Base-by-base conservation (phyloP, 2,797 vertebrate species). In the Cheirogaleus major region DNA sequence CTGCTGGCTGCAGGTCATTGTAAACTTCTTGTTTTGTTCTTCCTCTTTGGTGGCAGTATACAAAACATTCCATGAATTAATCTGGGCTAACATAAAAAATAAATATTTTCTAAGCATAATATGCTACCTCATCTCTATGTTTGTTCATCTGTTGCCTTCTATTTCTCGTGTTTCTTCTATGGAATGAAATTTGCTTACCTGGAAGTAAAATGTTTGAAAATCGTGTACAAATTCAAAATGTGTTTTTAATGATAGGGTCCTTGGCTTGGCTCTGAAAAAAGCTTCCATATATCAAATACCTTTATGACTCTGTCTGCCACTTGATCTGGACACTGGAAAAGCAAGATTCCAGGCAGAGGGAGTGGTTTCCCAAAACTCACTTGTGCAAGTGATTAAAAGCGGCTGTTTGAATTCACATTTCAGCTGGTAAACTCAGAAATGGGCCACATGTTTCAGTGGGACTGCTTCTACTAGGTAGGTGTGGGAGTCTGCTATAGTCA, bases 321-420 rank as follows among this genome's bases (percentile, higher is more conserved):
- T 99, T 98, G 98, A 99, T 99, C 98, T 98, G 98, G 98, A 98
- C 98, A 98, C 98, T 99, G 99, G 98, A 99, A 99, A 99, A 99
- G 99, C 87, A 97, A 98, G 99, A 99, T 99, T 99, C 98, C 98
- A 99, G 99, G 99, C 98, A 99, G 99, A 99, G 99, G 98, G 99
- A 98, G 98, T 95, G 99, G 98, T 98, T 98, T 99, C 98, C 98
- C 98, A 99, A 98, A 97, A 98, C 96, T 98, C 98, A 98, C 98
- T 99, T 99, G 98, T 99, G 98, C 97, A 98, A 98, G 98, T 99
- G 98, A 99, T 99, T 99, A 99, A 96, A 97, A 98, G 97, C 98
- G 99, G 99, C 98, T 99, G 99, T 99, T 99, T 99, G 96, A 98
- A 99, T 99, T 99, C 99, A 99, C 98, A 98, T 99, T 99, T 99